phyloP scores from a whole-genome alignment of 2,113 vertebrate genomes.

The Megaceryle maxima region DNA sequence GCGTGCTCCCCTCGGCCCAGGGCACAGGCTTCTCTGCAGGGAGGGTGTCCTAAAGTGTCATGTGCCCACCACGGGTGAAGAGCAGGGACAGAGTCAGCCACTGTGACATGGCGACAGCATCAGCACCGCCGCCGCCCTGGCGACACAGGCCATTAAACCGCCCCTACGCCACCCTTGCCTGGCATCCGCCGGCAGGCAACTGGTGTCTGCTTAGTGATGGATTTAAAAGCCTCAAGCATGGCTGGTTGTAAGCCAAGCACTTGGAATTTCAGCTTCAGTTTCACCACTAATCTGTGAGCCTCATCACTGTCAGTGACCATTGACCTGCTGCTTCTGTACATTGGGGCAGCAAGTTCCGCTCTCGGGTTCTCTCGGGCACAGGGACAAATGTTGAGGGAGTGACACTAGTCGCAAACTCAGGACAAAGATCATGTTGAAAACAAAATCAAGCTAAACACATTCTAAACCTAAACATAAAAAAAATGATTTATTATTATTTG shows the following conservation, averaged over 20 bases:
- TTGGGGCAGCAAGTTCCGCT: too few species aligned
- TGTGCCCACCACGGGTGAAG: rapidly evolving
- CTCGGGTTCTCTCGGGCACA: background rate
- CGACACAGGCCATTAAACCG: background rate
- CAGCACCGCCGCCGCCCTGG: background rate
- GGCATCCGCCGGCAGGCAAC: too few species aligned
- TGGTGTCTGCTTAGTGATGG: background rate
- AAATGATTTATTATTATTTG: background rate
- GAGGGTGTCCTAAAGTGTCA: background rate
- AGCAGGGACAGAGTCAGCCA: background rate
- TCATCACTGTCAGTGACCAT: rapidly evolving
- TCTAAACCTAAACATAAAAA: background rate
- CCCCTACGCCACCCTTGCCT: background rate
- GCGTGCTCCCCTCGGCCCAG: background rate
- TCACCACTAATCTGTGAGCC: rapidly evolving
- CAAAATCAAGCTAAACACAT: background rate
- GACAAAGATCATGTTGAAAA: rapidly evolving
- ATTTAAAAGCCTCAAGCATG: background rate
- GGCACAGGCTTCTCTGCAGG: background rate
- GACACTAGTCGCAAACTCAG: background rate
- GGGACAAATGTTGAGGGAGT: rapidly evolving
- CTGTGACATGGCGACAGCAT: background rate
- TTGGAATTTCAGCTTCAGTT: background rate
- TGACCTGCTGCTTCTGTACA: rapidly evolving
- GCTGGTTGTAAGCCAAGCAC: background rate